A percentile compares a stretch with the other conserved stretches of the same genome.
Evolutionary conservation across 2,888 invertebrate genomes (phyloP).

Genomic region (Cataglyphis cursor): DNA sequence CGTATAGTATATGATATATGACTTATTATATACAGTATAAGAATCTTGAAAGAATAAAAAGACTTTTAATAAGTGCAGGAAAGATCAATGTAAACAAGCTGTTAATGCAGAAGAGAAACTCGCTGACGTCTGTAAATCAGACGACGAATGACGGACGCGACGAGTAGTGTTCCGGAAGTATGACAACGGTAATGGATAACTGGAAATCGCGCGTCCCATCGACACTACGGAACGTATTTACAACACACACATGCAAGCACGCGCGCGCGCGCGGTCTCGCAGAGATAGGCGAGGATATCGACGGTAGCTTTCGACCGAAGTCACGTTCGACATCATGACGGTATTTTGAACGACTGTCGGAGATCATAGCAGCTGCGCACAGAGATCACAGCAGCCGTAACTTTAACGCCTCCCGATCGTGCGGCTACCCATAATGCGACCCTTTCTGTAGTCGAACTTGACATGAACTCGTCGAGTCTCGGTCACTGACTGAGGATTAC

Average conservation of each 20-base stretch:
- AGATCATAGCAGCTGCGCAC: constrained; percentile 63
- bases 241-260: background rate
- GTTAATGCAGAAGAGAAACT: constrained; percentile 8
- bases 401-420: constrained; percentile 64
- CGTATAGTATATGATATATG: background rate
- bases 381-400: constrained; percentile 61
- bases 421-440: constrained; percentile 35
- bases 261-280: constrained; percentile 11
- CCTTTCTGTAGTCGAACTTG: constrained; percentile 1
- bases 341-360: constrained; percentile 66
- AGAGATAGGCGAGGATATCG: constrained; percentile 58
- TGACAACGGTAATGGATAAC: constrained; percentile 85
- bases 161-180: constrained; percentile 83
- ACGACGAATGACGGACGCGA: constrained; percentile 60
- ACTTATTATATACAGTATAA: background rate
- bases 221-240: constrained; percentile 59
- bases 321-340: constrained; percentile 76
- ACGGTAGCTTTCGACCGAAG: constrained; percentile 61
- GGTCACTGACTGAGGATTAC: background rate
- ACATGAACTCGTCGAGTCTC: constrained; percentile 1
- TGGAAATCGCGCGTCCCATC: constrained; percentile 75
- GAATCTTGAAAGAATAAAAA: background rate
- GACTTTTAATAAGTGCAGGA: background rate
- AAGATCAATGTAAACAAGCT: constrained; percentile 19
- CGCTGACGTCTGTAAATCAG: constrained; percentile 22